These are phyloP conservation scores for Leptinotarsa peninsularis DNA, from an alignment of 2,888 invertebrate species.

Conservation along the genomic window DNA sequence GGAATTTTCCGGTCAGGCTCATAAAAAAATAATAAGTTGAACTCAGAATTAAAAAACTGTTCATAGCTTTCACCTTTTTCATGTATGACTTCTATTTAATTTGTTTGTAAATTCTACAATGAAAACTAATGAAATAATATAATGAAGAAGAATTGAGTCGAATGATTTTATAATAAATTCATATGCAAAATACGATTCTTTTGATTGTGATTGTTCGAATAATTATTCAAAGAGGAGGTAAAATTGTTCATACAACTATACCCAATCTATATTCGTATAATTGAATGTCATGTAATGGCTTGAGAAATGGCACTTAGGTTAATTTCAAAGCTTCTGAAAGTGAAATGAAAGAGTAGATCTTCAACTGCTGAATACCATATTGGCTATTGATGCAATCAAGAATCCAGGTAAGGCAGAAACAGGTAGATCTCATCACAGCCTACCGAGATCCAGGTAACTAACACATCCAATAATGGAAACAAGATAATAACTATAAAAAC, in stretches of 20 bases:
- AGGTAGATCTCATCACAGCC: conserved; percentile 55
- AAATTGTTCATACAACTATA: conserved; percentile 4
- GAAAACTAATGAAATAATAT: too few species aligned
- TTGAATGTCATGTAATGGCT: conserved; percentile 38
- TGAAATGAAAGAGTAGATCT: conserved; percentile 39
- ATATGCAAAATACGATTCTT: too few species aligned
- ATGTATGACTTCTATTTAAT: too few species aligned
- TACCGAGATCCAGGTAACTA: conserved; percentile 57
- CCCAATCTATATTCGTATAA: conserved; percentile 30
- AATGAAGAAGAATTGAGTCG: too few species aligned
- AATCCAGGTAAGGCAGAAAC: conserved; percentile 45
- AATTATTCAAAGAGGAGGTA: background rate
- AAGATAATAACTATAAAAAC: conserved; percentile 62
- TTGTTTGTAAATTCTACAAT: too few species aligned
- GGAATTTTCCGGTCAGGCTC: too few species aligned
- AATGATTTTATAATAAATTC: background rate
- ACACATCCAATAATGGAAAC: conserved; percentile 62
- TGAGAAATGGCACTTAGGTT: conserved; percentile 44
- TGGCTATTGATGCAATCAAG: conserved; percentile 39
- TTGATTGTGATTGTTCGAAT: too few species aligned
- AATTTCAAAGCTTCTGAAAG: conserved; percentile 46
- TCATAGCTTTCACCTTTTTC: too few species aligned
- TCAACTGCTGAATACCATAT: conserved; percentile 32
- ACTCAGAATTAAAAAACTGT: too few species aligned
- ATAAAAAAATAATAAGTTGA: too few species aligned